Evolutionary conservation across 2,888 invertebrate genomes (phyloP).

Genomic region (Desoria tigrina): DNA sequence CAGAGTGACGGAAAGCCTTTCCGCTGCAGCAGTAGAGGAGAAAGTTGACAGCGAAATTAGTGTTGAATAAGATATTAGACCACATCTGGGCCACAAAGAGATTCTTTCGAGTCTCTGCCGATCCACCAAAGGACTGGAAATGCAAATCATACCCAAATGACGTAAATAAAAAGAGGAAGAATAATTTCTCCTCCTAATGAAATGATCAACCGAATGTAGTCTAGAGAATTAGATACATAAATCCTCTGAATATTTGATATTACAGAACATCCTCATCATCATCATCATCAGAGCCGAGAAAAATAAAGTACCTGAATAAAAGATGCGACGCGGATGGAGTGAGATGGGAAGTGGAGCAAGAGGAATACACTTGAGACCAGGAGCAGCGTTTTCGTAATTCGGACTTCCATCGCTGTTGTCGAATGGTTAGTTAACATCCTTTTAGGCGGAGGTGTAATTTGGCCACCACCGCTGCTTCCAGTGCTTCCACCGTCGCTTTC

Average conservation of each 20-base stretch:
- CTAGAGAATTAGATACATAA: too few relatives aligned
- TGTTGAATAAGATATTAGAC: conserved; percentile 69
- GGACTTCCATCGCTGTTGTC: conserved; percentile 44
- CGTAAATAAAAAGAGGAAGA: not conserved
- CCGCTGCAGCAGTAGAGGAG: conserved; percentile 78
- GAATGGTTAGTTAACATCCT: conserved; percentile 3
- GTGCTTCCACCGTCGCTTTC: not conserved
- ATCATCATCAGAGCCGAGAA: too few relatives aligned
- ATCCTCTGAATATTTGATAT: too few relatives aligned
- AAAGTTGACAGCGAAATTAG: conserved; percentile 82
- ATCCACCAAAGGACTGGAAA: conserved; percentile 21
- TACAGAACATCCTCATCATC: too few relatives aligned
- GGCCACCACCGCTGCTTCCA: not conserved
- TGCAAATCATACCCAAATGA: not conserved
- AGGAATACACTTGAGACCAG: conserved; percentile 78
- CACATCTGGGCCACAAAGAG: conserved; percentile 43
- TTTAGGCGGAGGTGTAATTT: conserved; percentile 4
- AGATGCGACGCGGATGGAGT: conserved; percentile 68
- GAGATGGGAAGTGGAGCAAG: conserved; percentile 74
- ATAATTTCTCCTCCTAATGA: not conserved
- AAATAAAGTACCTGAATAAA: conserved; percentile 67
- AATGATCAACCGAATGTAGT: too few relatives aligned
- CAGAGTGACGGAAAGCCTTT: conserved; percentile 72
- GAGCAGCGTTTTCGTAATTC: conserved; percentile 76
- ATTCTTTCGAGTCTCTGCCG: conserved; percentile 22